Conservation (phyloP, 2,113 vertebrate genomes). For the Coptodon rendalli region DNA sequence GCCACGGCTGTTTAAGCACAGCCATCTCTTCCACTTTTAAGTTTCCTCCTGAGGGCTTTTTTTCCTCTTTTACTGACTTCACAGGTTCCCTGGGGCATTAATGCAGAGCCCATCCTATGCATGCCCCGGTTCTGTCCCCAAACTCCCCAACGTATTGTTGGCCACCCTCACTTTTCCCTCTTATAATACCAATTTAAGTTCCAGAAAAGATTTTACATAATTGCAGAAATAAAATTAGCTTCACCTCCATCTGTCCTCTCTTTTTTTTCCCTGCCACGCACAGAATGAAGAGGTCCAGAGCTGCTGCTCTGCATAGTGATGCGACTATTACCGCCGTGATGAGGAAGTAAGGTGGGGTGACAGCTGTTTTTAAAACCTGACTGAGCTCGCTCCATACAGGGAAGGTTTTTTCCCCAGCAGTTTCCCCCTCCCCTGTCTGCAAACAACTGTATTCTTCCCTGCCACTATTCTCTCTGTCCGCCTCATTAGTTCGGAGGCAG, state of each 20-base stretch:
- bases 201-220: conserved; percentile 18
- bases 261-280: conserved; percentile 11
- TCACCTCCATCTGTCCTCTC: conserved; percentile 57
- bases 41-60: not conserved
- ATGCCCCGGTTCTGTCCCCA: not conserved
- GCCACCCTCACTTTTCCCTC: not conserved
- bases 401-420: not conserved
- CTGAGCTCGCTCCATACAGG: not conserved
- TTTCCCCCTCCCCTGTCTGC: not conserved
- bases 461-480: conserved; percentile 46
- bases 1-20: conserved; percentile 29
- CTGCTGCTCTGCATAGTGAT: conserved; percentile 45
- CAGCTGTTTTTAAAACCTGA: conserved; percentile 53
- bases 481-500: conserved; percentile 74
- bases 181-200: not conserved
- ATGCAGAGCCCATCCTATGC: not conserved
- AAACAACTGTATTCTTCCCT: conserved; percentile 39
- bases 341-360: conserved; percentile 25
- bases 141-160: not conserved
- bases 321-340: conserved; percentile 32
- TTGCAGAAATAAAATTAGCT: conserved; percentile 47
- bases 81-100: not conserved
- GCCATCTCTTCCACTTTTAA: conserved; percentile 33
- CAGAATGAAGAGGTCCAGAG: not conserved
- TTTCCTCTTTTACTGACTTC: not conserved